Base-by-base conservation (phyloP, 1,140 invertebrate genomes). In the Zaprionus inermis region DNA sequence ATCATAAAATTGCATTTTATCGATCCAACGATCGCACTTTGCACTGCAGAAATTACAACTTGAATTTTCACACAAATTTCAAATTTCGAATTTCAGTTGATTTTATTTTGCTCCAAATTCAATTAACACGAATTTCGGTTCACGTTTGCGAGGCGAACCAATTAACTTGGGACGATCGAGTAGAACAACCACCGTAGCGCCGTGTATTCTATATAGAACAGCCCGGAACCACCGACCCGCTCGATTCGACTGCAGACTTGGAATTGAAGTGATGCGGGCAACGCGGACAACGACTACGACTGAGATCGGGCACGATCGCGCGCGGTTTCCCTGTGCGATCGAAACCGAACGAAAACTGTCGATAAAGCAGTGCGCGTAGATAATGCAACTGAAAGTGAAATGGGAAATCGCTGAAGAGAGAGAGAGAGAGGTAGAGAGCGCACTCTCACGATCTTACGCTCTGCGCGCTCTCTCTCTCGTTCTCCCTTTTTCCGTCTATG, bases 231-330 rank as follows among this genome's bases (percentile, higher is more conserved):
- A 51, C 78, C 84, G 79, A 84, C 68, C 83, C 77, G 78, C 69
- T 75, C 84, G 80, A 75, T 84, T 78, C 84, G 77, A 79, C 83
- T 76, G 83, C 76, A 77, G 74, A 89, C 64, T 70, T 71, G 32
- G 71, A 84, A 89, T 84, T 88, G 81, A 88, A 83, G 73, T 36
- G 38, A 41, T 59, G 59, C 22, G 10, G 16, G 28, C 51, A 18
- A 44, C 20, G 11, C 18, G 36, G 57, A 28, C 32, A 7, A 30
- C 49, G 12, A 54, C 46, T 18, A 11, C 57, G 14, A 61, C 16
- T 7, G 49, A 24, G 61, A 34, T 81, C 60, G 66, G 1, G 20
- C 76, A 64, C 41, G 61, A 38, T 55, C 51, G 66, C 4, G 65
- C 20, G 32, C 55, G 41, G 41, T 6, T 44, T 44, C 38, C 38